phyloP scores from a whole-genome alignment of 92 coral and sea anemone species.

The Galaxea fascicularis region DNA sequence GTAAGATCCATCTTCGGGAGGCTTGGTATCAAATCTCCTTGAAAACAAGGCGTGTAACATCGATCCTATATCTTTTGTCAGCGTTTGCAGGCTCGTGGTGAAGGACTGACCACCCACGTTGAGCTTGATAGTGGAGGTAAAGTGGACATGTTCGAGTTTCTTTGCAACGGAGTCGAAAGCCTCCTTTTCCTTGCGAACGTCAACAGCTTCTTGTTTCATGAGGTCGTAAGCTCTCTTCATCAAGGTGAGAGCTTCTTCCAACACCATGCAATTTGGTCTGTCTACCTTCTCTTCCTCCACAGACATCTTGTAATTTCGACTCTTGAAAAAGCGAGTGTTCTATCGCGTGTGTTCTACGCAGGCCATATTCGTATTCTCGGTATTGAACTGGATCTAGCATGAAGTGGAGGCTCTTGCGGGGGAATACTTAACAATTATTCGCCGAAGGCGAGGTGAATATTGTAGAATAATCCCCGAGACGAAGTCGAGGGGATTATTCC shows the following conservation, averaged over 20 bases:
- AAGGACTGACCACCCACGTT: slow-evolving; percentile 71
- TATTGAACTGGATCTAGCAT: too few relatives aligned
- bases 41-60: slow-evolving; percentile 48
- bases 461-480: too few relatives aligned
- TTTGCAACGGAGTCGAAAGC: slow-evolving; percentile 59
- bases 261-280: background rate
- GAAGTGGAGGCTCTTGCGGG: too few relatives aligned
- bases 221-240: slow-evolving; percentile 3
- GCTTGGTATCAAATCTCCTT: slow-evolving; percentile 64
- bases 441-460: too few relatives aligned
- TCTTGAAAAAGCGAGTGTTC: too few relatives aligned
- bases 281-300: too few relatives aligned
- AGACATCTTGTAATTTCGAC: too few relatives aligned
- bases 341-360: too few relatives aligned
- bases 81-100: slow-evolving; percentile 64
- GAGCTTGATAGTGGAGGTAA: slow-evolving; percentile 50
- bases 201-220: slow-evolving; percentile 13
- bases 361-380: too few relatives aligned
- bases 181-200: slow-evolving; percentile 59
- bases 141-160: slow-evolving; percentile 69
- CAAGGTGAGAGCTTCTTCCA: background rate
- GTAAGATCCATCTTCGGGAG: slow-evolving; percentile 78
- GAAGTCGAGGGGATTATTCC: too few relatives aligned
- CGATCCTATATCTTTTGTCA: slow-evolving; percentile 63
- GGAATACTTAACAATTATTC: too few relatives aligned